Percentiles rank a stretch among this genome's conserved stretches.
Conservation (phyloP, 2,113 vertebrate genomes). For the Petromus typicus region DNA sequence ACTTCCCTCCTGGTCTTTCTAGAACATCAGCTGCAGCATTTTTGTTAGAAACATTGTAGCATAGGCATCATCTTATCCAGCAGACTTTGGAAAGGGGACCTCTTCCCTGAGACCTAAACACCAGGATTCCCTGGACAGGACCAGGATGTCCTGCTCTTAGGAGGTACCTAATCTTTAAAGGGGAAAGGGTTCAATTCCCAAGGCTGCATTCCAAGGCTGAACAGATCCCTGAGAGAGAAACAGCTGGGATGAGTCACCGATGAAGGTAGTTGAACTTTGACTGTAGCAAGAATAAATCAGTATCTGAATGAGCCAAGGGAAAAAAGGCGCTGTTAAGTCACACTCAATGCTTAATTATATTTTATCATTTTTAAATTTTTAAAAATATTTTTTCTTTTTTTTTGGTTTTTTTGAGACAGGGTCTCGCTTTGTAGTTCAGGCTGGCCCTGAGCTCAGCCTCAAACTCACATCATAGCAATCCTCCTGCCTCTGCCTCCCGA, state of each 20-base stretch:
- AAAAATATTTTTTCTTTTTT: no score
- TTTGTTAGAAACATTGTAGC: neutral
- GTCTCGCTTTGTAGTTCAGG: no score
- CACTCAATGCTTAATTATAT: neutral
- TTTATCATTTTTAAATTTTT: constrained; percentile 52
- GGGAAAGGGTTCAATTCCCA: neutral
- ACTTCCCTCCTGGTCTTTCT: neutral
- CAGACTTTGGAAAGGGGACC: neutral
- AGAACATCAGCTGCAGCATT: neutral
- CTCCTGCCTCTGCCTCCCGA: no score
- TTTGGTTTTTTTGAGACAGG: no score
- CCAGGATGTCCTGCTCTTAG: neutral
- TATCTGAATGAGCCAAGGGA: neutral
- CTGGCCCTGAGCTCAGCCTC: no score
- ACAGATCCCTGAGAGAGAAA: neutral
- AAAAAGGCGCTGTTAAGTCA: neutral
- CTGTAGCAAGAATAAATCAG: neutral
- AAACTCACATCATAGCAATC: no score
- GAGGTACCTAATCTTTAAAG: neutral
- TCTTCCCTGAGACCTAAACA: neutral
- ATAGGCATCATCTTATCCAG: neutral
- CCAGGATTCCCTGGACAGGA: neutral
- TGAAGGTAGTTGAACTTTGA: neutral
- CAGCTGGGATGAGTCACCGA: neutral
- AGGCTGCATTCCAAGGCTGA: constrained; percentile 16